Evolutionary conservation across 2,113 vertebrate genomes (phyloP), one percentile per base, ranked within the genome.

Genomic region (Ailuropoda melanoleuca): DNA sequence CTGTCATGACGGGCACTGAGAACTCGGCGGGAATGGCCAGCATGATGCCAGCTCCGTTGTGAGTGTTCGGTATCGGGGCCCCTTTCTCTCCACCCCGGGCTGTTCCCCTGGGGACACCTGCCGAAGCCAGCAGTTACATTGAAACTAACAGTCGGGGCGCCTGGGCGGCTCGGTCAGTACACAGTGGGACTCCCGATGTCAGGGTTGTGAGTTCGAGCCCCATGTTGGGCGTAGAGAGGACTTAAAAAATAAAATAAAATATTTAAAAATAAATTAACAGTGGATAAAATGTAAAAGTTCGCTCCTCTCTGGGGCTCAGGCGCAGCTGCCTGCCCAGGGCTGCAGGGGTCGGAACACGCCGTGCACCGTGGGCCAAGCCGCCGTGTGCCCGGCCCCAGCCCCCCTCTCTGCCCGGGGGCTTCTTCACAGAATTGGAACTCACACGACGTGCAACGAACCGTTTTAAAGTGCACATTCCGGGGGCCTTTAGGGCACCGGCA

Each of bases 1-100:
- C 72, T 0, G 1, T 29, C 23, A 0, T 0, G 72, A 26, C 39
- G 3, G 24, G 24, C 14, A 10, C 74, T 8, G 26, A 17, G 72
- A 14, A 4, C 1, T 9, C 15, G 24, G 74, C 6, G 74, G 29
- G 29, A 17, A 3, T 0, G 17, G 74, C 46, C 1, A 2, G 74
- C 74, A 9, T 48, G 46, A 50, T 3, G 11, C 39, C 3, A 0
- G 26, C 72, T 26, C 39, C 39, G 2, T 26, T 6, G 23, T n/a
- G 31, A 18, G 17, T 21, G 31, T 18, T 12, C 1, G 11, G 17
- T 3, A 10, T 21, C 4, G 31, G 75, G 74, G 75, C 19, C 10
- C 75, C 75, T 21, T n/a, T 19, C 75, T 9, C 17, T 53, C 43
- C 48, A 3, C 2, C 48, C 29, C 2, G 1, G 48, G 75, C 48